Evolutionary conservation across 1,140 invertebrate genomes (phyloP).

Genomic region (Dreissena rostriformis): DNA sequence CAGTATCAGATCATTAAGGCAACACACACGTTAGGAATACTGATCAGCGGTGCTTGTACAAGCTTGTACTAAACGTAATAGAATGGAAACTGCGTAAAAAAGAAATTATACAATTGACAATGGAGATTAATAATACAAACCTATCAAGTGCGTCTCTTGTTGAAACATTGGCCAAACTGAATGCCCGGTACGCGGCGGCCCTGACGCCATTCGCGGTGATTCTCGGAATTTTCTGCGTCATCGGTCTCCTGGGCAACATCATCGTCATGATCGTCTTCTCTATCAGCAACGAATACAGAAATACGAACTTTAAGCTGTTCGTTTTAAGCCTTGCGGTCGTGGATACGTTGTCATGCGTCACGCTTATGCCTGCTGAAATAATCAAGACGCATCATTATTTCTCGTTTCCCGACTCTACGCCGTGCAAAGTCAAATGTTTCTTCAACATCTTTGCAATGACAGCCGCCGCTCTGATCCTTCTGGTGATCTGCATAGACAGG

Average conservation of each 20-base stretch:
- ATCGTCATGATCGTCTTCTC: slow-evolving; percentile 9
- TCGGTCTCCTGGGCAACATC: slow-evolving; percentile 30
- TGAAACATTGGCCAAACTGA: slow-evolving; percentile 15
- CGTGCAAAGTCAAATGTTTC: background rate
- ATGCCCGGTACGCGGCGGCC: slow-evolving; percentile 2
- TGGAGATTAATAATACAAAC: no score
- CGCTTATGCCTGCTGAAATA: background rate
- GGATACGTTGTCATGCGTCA: background rate
- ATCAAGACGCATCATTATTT: background rate
- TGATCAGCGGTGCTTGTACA: no score
- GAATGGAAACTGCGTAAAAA: no score
- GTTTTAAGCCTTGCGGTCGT: background rate
- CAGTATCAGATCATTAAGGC: no score
- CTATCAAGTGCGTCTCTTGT: background rate
- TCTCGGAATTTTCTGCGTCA: background rate
- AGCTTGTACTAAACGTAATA: no score
- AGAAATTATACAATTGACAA: no score
- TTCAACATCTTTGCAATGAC: background rate
- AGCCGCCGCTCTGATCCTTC: background rate
- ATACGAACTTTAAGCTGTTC: slow-evolving; percentile 32
- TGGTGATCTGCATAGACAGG: slow-evolving; percentile 38
- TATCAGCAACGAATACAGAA: background rate
- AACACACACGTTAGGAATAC: no score
- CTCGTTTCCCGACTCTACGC: background rate
- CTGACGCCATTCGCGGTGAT: slow-evolving; percentile 3